A percentile compares a stretch with the other conserved stretches of the same genome.
phyloP scores from a whole-genome alignment of 2,888 invertebrate species.

The Morpho deidamia region DNA sequence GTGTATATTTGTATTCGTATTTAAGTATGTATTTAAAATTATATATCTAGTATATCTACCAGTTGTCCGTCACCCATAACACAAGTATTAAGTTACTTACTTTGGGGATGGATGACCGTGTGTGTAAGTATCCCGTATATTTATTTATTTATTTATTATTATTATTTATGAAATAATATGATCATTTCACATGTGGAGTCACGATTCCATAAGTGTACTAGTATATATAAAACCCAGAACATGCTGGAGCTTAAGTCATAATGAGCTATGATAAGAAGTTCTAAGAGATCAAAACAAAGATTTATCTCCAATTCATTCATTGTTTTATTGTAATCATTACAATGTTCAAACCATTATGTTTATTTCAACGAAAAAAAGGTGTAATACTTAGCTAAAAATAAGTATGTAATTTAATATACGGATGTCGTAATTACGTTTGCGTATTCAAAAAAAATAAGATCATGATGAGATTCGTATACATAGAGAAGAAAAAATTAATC shows the following conservation, averaged over 20 bases:
- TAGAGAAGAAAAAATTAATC: conserved; percentile 11
- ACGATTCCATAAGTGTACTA: too few species aligned
- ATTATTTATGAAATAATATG: too few species aligned
- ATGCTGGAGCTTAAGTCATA: conserved; percentile 9
- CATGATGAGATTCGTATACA: conserved; percentile 8
- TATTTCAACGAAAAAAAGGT: conserved; percentile 3
- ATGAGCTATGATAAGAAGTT: conserved; percentile 20
- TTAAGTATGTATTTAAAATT: too few species aligned
- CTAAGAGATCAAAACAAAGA: conserved; percentile 15
- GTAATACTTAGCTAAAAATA: neutral
- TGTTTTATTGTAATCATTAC: conserved; percentile 19
- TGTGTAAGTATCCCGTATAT: too few species aligned
- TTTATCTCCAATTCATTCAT: conserved; percentile 19
- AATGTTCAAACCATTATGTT: conserved; percentile 14
- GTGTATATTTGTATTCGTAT: too few species aligned
- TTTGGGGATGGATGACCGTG: too few species aligned
- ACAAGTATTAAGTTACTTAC: too few species aligned
- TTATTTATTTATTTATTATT: too few species aligned
- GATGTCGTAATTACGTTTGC: conserved; percentile 9
- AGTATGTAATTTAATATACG: conserved; percentile 9
- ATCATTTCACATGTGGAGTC: too few species aligned
- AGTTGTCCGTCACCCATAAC: too few species aligned
- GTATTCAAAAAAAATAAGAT: conserved; percentile 14
- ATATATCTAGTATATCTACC: too few species aligned
- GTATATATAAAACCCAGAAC: too few species aligned